A percentile compares a stretch with the other conserved stretches of the same genome.
phyloP scores from a whole-genome alignment of 2,888 invertebrate species.

The Eupsilia transversa region DNA sequence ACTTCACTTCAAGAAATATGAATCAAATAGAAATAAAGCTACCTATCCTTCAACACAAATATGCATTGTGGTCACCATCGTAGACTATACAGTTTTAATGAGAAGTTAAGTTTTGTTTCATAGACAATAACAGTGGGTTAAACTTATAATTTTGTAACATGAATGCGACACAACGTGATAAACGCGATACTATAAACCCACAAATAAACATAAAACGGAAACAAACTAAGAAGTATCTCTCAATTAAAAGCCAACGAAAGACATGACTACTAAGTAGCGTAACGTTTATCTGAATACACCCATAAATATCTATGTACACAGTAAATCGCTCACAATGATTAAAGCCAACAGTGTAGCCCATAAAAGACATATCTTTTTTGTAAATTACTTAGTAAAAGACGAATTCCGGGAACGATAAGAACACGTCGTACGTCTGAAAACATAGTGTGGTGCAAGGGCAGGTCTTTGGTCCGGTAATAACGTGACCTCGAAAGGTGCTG shows the following conservation, averaged over 20 bases:
- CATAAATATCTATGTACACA: slow-evolving; percentile 72
- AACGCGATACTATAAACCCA: background rate
- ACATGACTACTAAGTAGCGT: slow-evolving; percentile 41
- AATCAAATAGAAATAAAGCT: background rate
- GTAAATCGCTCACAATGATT: slow-evolving; percentile 84
- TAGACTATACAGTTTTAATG: background rate
- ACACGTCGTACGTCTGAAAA: slow-evolving; percentile 78
- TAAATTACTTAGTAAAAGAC: slow-evolving; percentile 87
- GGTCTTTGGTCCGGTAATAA: slow-evolving; percentile 15
- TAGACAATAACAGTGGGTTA: background rate
- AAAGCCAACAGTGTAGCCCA: slow-evolving; percentile 84
- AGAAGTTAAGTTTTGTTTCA: background rate
- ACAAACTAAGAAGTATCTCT: slow-evolving; percentile 8
- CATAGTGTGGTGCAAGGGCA: slow-evolving; percentile 71
- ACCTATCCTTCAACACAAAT: background rate
- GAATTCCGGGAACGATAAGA: slow-evolving; percentile 88
- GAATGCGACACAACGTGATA: background rate
- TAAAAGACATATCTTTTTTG: slow-evolving; percentile 83
- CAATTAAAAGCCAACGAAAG: slow-evolving; percentile 40
- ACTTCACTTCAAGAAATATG: background rate
- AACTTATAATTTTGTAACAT: background rate
- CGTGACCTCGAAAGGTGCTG: background rate
- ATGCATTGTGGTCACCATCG: background rate
- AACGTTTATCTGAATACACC: slow-evolving; percentile 61
- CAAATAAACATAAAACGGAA: slow-evolving; percentile 9